Evolutionary conservation across 1,140 invertebrate genomes (phyloP).

Genomic region (Diabrotica undecimpunctata): DNA sequence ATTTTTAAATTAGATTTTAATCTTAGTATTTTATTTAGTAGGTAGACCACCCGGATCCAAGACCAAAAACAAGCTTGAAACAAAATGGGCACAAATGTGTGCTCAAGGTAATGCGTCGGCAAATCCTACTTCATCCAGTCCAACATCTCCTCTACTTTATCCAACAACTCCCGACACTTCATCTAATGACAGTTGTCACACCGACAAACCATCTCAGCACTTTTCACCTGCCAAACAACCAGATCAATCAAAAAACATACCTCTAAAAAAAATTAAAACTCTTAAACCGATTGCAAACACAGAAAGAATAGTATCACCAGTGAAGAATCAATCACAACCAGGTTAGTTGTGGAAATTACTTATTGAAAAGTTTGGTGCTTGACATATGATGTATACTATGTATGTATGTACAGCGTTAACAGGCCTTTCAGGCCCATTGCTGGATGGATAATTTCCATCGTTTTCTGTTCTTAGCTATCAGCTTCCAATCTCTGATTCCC

Average conservation of each 20-base stretch:
- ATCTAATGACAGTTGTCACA: constrained; percentile 27
- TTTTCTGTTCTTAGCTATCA: too few relatives aligned
- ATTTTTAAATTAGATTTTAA: too few relatives aligned
- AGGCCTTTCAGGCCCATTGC: too few relatives aligned
- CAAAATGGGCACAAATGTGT: constrained; percentile 40
- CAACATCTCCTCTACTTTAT: constrained; percentile 27
- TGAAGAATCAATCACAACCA: constrained; percentile 7
- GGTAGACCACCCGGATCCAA: constrained; percentile 50
- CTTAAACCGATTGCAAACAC: constrained; percentile 26
- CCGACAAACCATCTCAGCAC: constrained; percentile 17
- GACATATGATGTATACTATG: too few relatives aligned
- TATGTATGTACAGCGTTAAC: too few relatives aligned
- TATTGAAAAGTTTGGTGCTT: too few relatives aligned
- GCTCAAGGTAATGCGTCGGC: constrained; percentile 46
- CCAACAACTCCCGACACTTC: constrained; percentile 27
- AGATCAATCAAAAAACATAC: constrained; percentile 19
- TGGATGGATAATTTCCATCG: too few relatives aligned
- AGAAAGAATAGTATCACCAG: constrained; percentile 20
- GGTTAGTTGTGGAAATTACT: constrained; percentile 6
- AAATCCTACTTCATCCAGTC: constrained; percentile 30
- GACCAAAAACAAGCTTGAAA: constrained; percentile 40
- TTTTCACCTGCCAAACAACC: constrained; percentile 13
- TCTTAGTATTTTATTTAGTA: constrained; percentile 35
- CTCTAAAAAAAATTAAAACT: constrained; percentile 31
- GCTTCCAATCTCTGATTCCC: too few relatives aligned